Base-by-base conservation (phyloP, 2,797 vertebrate genomes). In the Sylvilagus floridanus region DNA sequence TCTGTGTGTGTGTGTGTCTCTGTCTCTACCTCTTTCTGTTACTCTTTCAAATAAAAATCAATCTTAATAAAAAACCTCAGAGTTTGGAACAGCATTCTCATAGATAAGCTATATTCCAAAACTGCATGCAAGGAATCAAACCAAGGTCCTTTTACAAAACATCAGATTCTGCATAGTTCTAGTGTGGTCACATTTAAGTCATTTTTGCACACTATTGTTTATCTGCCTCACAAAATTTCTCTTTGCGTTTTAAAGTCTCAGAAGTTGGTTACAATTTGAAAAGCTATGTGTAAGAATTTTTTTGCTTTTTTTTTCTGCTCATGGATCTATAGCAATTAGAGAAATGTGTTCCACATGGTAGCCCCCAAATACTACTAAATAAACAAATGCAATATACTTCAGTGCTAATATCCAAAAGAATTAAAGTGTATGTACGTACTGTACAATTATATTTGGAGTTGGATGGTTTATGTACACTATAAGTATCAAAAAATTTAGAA, bases 231-330 rank as follows among this genome's bases (percentile, higher is more conserved):
- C n/a, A 72, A 87, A 72, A 60, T 65, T 88, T 85, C 54, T 62
- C 19, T 88, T 86, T 77, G 42, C 8, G 87, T 93, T 92, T 47
- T 32, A 71, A 89, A 94, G 16, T 83, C 19, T 5, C 60, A 83
- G 71, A 75, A 83, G n/a, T 79, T 86, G 57, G 42, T 91, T 94
- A 65, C 11, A 65, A 4, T 26, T 54, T 54, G 81, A 95, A 91
- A 71, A 95, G 13, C 42, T 75, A 1, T 60, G 21, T 42, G n/a
- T 83, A 81, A 78, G 65, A 28, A 7, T 66, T 63, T 62, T 32
- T 47, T 37, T 19, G 17, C 68, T 62, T 75, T 89, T n/a, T 86
- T 14, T 87, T 14, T 50, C 83, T 93, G 5, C 63, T 62, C 11
- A 68, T 28, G 3, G 32, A 57, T 72, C 19, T 75, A 11, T 30